These are phyloP conservation scores for Todus mexicanus DNA, from an alignment of 2,797 vertebrate genomes.

Conservation along the genomic window DNA sequence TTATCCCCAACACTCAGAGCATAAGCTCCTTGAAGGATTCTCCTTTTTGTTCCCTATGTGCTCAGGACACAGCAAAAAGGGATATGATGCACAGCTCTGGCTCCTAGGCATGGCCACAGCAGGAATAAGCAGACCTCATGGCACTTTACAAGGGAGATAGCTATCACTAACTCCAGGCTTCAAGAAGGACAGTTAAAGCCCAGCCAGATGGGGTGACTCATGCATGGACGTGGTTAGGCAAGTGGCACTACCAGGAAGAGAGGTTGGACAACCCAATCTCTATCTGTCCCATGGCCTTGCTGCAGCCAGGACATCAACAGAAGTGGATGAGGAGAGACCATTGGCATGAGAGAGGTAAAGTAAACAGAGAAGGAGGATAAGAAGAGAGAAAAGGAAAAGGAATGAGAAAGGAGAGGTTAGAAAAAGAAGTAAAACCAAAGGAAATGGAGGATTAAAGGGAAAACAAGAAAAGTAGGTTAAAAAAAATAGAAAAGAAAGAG, in stretches of 20 bases:
- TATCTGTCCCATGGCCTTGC: not conserved
- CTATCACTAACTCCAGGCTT: not conserved
- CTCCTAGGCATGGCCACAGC: accelerated
- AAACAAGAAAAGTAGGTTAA: not conserved
- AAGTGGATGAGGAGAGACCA: not conserved
- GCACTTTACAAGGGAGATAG: not conserved
- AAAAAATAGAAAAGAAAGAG: not conserved
- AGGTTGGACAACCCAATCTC: accelerated
- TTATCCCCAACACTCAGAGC: not conserved
- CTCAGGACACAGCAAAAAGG: not conserved
- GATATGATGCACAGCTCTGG: not conserved
- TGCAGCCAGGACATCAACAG: not conserved
- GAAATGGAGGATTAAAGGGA: not conserved
- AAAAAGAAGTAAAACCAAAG: not conserved
- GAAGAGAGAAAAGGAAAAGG: not conserved
- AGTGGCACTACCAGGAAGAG: not conserved
- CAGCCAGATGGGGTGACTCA: not conserved
- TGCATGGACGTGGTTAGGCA: not conserved
- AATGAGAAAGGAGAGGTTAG: not conserved
- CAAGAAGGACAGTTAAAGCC: not conserved
- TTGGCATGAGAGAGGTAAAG: not conserved
- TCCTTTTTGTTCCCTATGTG: not conserved
- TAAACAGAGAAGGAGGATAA: not conserved
- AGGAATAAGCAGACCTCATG: not conserved
- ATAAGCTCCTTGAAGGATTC: not conserved